Evolutionary conservation across 2,797 vertebrate species (phyloP).

Genomic region (Gambusia yucatana): DNA sequence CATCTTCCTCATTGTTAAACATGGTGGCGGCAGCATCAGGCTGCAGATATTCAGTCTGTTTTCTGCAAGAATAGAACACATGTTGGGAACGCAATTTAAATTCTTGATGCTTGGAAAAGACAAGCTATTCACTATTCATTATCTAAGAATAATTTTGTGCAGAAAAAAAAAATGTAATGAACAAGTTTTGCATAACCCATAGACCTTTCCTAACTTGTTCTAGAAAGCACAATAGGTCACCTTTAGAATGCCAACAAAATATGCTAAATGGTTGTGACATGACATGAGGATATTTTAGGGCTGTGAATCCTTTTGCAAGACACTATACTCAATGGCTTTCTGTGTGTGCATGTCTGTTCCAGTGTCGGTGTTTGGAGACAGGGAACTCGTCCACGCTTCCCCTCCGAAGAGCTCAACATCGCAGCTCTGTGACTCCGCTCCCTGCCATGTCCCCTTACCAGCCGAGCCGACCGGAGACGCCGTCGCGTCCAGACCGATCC

Average conservation of each 20-base stretch:
- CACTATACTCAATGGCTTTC: not conserved
- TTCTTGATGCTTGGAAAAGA: not conserved
- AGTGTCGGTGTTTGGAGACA: constrained; percentile 83
- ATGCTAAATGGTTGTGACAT: not conserved
- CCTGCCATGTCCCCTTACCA: constrained; percentile 71
- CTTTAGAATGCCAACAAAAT: not conserved
- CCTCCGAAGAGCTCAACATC: constrained; percentile 76
- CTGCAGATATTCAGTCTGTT: not conserved
- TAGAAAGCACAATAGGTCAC: no score
- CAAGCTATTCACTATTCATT: no score
- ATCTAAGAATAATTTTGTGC: no score
- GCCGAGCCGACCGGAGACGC: constrained; percentile 65
- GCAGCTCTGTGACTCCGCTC: constrained; percentile 75
- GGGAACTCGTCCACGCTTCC: constrained; percentile 71
- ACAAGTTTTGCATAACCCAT: no score
- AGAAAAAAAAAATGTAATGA: no score
- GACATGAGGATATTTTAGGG: not conserved
- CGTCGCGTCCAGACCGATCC: constrained; percentile 45
- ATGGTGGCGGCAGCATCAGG: not conserved
- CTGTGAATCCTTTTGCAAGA: not conserved
- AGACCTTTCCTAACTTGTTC: no score
- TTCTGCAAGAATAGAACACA: not conserved
- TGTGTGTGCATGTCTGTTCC: constrained; percentile 43
- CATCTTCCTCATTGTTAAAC: not conserved
- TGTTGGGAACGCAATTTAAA: not conserved